Base-by-base conservation (phyloP, 1,140 invertebrate species). In the Scaptomyza montana region DNA sequence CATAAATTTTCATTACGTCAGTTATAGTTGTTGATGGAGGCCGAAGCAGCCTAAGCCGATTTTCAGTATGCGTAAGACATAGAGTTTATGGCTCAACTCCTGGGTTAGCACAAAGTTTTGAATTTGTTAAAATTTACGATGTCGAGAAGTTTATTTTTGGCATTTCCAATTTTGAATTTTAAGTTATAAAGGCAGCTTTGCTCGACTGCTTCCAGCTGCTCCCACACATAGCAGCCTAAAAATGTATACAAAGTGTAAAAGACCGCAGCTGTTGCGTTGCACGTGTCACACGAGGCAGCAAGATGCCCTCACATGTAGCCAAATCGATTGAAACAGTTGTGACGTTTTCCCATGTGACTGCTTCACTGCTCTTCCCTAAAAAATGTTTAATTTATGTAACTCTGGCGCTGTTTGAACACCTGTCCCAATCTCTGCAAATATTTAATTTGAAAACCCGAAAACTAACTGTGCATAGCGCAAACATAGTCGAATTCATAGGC, bases 111-210 rank as follows among this genome's bases (percentile, higher is more conserved):
- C 33, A 80, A 78, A 86, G 64, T 77, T 79, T 72, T 45, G 39
- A 75, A 81, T 77, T 87, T 89, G 87, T 86, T 76, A 73, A 87
- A 87, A 82, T 86, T 87, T 87, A 86, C 75, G 71, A 69, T 76
- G 51, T 50, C 45, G 72, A 76, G 80, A 70, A 73, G 64, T 36
- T 72, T 85, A 70, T 53, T 39, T 36, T 36, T 36, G 3, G 50
- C 46, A 59, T 61, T 71, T 50, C 13, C 21, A 45, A 53, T 49
- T 69, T 74, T 66, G 70, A 55, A 50, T 21, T 69, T 59, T 1
- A 57, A 43, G 10, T 51, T 25, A 70, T 43, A 53, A 47, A 69
- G 6, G 55, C n/a, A 21, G 7, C 21, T 36, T 19, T 54, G 25
- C 46, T 19, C n/a, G 19, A 7, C 46, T 47, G 6, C 2, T 16